Percentiles rank a stretch among this genome's conserved stretches.
Evolutionary conservation across 2,113 vertebrate genomes (phyloP).

Genomic region (Alaudala cheleensis): DNA sequence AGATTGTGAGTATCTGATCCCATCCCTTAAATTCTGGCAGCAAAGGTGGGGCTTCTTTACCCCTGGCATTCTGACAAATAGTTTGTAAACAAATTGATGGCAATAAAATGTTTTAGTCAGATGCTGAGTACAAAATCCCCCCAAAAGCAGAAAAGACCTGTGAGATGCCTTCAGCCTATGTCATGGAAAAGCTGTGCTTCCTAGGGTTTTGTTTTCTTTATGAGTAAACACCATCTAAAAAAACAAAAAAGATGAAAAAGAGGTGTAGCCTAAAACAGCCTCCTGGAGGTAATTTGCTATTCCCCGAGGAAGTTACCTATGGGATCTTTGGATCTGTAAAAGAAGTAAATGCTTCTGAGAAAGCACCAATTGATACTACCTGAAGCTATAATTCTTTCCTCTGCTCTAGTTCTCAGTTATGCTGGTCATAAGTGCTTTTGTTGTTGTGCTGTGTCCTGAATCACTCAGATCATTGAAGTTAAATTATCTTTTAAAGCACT

Average conservation of each 20-base stretch:
- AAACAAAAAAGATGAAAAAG: not conserved
- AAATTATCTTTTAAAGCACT: not conserved
- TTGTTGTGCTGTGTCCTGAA: not conserved
- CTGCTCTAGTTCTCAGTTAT: not conserved
- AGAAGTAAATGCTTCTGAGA: not conserved
- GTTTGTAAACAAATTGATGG: not conserved
- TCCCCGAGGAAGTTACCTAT: not conserved
- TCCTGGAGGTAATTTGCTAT: not conserved
- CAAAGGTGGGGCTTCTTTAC: not conserved
- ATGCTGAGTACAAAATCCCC: not conserved
- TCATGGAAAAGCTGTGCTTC: not conserved
- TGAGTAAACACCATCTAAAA: not conserved
- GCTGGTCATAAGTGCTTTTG: not conserved
- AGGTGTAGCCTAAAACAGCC: not conserved
- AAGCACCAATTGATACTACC: not conserved
- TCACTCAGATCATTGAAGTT: not conserved
- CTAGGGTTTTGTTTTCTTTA: not conserved
- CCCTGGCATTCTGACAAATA: not conserved
- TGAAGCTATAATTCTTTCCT: not conserved
- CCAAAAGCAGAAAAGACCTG: not conserved
- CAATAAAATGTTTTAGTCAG: not conserved
- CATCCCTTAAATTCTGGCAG: not conserved
- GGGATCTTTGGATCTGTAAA: not conserved
- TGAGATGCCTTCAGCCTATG: not conserved
- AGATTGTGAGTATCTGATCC: not conserved